Evolutionary conservation across 2,113 vertebrate species (phyloP).

Genomic region (Sturnira hondurensis): DNA sequence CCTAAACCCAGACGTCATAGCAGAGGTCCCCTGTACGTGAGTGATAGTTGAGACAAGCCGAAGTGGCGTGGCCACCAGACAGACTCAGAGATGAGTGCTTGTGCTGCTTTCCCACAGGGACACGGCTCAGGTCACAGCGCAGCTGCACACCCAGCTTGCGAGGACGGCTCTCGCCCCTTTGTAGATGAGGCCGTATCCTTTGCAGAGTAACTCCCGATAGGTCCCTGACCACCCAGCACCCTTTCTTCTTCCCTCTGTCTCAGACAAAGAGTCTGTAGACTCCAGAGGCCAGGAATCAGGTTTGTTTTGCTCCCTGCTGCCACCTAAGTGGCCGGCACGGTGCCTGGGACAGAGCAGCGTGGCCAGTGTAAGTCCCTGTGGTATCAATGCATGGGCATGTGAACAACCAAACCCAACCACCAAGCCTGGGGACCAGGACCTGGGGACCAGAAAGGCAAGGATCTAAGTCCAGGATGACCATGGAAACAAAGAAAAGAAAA

Average conservation of each 20-base stretch:
- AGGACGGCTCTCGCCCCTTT: neutral
- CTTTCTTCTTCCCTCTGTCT: neutral
- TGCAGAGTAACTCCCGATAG: neutral
- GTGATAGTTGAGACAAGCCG: neutral
- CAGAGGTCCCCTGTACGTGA: neutral
- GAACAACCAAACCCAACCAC: neutral
- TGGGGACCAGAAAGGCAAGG: neutral
- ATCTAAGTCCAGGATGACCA: neutral
- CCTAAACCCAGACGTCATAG: neutral
- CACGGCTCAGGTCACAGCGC: neutral
- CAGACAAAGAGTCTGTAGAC: neutral
- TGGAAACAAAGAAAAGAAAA: neutral
- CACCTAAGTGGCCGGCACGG: neutral
- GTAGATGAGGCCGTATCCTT: neutral
- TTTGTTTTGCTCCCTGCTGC: neutral
- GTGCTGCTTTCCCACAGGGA: neutral
- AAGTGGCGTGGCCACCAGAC: neutral
- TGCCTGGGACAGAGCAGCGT: neutral
- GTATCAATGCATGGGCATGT: neutral
- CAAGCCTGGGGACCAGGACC: neutral
- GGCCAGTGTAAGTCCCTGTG: neutral
- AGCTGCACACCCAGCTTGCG: neutral
- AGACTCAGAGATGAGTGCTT: neutral
- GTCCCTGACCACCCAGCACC: neutral
- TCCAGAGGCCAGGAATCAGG: neutral